Base-by-base conservation (phyloP, 1,140 invertebrate genomes). In the Colletes latitarsis region DNA sequence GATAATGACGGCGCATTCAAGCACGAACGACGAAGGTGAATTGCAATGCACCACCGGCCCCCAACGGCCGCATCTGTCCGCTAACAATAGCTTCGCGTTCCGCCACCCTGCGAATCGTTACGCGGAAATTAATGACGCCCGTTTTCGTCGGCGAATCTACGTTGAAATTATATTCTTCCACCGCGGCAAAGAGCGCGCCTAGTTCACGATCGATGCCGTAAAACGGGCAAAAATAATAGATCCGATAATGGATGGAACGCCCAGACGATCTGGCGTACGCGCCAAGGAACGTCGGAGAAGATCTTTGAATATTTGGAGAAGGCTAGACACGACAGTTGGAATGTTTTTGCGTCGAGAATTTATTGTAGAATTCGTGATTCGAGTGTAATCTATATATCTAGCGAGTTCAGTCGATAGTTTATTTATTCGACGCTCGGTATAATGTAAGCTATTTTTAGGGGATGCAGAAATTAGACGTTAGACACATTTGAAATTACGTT, bases 1-100 rank as follows among this genome's bases (percentile, higher is more conserved):
- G 85, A 86, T 91, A 90, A 92, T 91, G 86, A 90, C 82, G 85
- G 80, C 78, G 87, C 88, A 89, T 90, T 89, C 85, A 90, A 70
- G 88, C 88, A 83, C 64, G 87, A 79, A 89, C 88, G 76, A 49
- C 81, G 46, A 78, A 82, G 82, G 83, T 82, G 84, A 83, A 82
- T 83, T 85, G 88, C 88, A 87, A 75, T 73, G 64, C 82, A 86
- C 84, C 83, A 78, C 83, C 84, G 84, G 77, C 74, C 74, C 75
- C 72, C 66, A n/a, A 73, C 21, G 71, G 15, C 57, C 64, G 82
- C 90, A 91, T 91, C 90, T 91, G 90, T 81, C 81, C 79, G 70
- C 49, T 76, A 69, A 79, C 87, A 87, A 91, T 89, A 88, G 75
- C 75, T n/a, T 19, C 43, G 39, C 71, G 71, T 63, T 75, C 30